These are phyloP conservation scores for Puffinus mauretanicus DNA, from an alignment of 2,113 vertebrate genomes.

Conservation along the genomic window DNA sequence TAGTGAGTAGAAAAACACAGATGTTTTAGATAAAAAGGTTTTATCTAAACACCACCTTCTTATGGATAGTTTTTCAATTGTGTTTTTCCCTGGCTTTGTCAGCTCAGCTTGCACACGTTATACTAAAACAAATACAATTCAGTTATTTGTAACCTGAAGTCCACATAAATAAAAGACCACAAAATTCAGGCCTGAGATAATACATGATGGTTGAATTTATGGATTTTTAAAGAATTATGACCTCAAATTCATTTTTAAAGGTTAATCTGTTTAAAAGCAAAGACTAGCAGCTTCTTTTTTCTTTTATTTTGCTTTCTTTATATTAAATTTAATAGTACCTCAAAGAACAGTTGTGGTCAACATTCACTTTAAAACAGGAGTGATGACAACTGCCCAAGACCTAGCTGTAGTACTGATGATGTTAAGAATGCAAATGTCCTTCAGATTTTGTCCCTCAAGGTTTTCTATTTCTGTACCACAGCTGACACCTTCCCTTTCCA, in stretches of 20 bases:
- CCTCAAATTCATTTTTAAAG: neutral
- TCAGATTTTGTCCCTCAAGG: neutral
- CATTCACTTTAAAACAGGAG: neutral
- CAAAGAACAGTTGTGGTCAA: neutral
- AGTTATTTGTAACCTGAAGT: neutral
- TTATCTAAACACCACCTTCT: neutral
- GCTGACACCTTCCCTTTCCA: slow-evolving; percentile 21
- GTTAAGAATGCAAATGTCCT: neutral
- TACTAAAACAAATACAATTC: neutral
- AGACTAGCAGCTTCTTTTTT: neutral
- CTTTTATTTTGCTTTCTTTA: neutral
- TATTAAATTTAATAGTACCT: neutral
- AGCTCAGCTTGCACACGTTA: neutral
- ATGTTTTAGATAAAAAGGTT: neutral
- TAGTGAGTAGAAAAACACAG: neutral
- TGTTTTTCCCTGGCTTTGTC: neutral
- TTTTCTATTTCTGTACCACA: slow-evolving; percentile 33
- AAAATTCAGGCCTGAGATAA: neutral
- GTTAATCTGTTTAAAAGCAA: neutral
- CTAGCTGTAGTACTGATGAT: neutral
- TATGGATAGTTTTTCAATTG: neutral
- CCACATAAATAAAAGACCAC: neutral
- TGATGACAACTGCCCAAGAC: neutral
- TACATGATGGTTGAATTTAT: neutral
- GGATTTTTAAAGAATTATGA: neutral